A percentile compares a stretch with the other conserved stretches of the same genome.
Conservation (phyloP, 2,888 invertebrate genomes). For the Cylindroiulus punctatus region DNA sequence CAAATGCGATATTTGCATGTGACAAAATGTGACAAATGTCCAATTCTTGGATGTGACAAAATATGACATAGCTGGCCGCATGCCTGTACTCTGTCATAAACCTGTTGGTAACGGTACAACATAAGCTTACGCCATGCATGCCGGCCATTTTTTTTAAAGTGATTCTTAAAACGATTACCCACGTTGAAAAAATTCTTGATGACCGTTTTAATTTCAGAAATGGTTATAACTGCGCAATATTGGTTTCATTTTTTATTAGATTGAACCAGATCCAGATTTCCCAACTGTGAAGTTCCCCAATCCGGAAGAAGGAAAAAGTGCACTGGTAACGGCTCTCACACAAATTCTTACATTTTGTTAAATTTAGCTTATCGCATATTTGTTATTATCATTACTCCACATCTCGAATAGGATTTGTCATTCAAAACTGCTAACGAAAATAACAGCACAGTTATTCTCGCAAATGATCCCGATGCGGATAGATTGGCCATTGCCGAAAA, state of each 20-base stretch:
- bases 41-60: too few relatives aligned
- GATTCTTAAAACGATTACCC: too few relatives aligned
- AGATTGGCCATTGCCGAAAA: constrained; percentile 92
- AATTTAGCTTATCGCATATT: neutral
- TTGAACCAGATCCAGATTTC: constrained; percentile 94
- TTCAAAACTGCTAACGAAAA: constrained; percentile 79
- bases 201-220: neutral
- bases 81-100: too few relatives aligned
- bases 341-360: neutral
- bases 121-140: too few relatives aligned
- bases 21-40: too few relatives aligned
- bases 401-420: constrained; percentile 72
- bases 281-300: constrained; percentile 97
- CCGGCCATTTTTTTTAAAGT: too few relatives aligned
- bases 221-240: neutral
- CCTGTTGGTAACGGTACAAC: too few relatives aligned
- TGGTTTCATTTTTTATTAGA: constrained; percentile 71
- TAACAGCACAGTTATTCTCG: constrained; percentile 80
- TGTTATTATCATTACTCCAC: neutral
- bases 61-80: too few relatives aligned
- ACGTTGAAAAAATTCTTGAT: neutral
- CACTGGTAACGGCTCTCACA: constrained; percentile 68
- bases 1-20: constrained; percentile 30
- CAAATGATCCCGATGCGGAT: constrained; percentile 99
- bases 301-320: constrained; percentile 93